A percentile compares a stretch with the other conserved stretches of the same genome.
These are phyloP conservation scores for Spatulosminthurus flaviceps DNA, from an alignment of 2,888 invertebrate species.

Conservation along the genomic window DNA sequence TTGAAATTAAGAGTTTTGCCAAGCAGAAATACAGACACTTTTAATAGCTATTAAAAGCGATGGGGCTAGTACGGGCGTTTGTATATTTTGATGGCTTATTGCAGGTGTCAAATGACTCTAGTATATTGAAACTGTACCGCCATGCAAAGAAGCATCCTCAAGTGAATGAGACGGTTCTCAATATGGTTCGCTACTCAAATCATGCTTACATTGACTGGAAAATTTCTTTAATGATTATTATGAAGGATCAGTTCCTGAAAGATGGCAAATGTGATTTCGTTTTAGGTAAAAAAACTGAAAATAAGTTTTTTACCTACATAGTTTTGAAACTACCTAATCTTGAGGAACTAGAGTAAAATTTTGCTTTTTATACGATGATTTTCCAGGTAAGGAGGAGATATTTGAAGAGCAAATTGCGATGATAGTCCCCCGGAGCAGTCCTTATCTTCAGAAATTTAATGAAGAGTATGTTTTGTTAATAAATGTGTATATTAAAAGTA, in stretches of 20 bases:
- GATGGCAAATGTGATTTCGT: slow-evolving; percentile 80
- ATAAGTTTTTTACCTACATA: no score
- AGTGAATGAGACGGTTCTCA: slow-evolving; percentile 68
- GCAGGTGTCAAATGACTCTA: slow-evolving; percentile 72
- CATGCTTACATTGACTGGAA: slow-evolving; percentile 86
- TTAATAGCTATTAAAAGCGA: no score
- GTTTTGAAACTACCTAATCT: no score
- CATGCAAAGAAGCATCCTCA: slow-evolving; percentile 70
- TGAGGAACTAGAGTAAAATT: no score
- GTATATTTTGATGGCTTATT: no score
- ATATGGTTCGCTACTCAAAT: slow-evolving; percentile 73
- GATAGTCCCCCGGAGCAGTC: slow-evolving; percentile 78
- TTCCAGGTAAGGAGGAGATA: slow-evolving; percentile 77
- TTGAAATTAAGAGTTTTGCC: background rate
- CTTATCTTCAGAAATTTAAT: slow-evolving; percentile 80
- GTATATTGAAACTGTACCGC: slow-evolving; percentile 71
- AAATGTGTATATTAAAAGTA: no score
- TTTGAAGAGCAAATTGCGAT: slow-evolving; percentile 82
- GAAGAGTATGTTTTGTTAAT: slow-evolving; percentile 76
- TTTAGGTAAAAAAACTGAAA: slow-evolving; percentile 75
- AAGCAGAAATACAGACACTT: no score
- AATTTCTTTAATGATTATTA: slow-evolving; percentile 77
- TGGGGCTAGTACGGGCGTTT: no score
- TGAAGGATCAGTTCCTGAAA: slow-evolving; percentile 74
- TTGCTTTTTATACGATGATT: background rate